A percentile compares a stretch with the other conserved stretches of the same genome.
Conservation (phyloP, 2,113 vertebrate genomes). For the Dendrocopos noguchii region DNA sequence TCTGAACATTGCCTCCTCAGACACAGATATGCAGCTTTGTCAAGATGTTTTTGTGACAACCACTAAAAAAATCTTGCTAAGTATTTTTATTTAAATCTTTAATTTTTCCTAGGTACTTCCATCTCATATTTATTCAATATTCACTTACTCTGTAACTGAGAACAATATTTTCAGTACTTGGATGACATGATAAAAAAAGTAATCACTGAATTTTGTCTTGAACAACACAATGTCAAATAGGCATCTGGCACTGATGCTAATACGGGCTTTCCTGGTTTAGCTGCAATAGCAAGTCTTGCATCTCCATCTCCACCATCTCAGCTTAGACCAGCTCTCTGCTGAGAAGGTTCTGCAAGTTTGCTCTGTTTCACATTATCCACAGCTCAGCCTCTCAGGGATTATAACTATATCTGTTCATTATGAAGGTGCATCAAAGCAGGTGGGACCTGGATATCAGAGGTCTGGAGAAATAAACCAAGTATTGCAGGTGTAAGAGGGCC, state of each 20-base stretch:
- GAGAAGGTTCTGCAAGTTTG: neutral
- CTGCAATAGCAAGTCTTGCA: neutral
- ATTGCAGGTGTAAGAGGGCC: neutral
- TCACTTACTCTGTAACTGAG: neutral
- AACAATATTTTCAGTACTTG: neutral
- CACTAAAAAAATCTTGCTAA: neutral
- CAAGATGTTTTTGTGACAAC: neutral
- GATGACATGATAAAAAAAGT: neutral
- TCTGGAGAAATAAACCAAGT: neutral
- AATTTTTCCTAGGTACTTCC: neutral
- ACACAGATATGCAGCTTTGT: neutral
- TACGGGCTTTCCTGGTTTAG: neutral
- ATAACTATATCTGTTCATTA: neutral
- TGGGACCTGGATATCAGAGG: neutral
- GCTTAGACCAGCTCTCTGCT: neutral
- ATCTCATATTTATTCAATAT: neutral
- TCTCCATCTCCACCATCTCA: neutral
- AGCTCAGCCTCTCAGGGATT: neutral
- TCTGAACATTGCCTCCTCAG: neutral
- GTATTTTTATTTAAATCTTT: neutral
- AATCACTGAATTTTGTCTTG: neutral
- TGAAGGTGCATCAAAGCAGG: neutral
- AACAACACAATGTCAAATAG: neutral
- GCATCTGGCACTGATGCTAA: neutral
- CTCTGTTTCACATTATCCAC: neutral